Percentiles rank a stretch among this genome's conserved stretches.
phyloP scores from a whole-genome alignment of 2,888 invertebrate species.

The Ochropacha duplaris region DNA sequence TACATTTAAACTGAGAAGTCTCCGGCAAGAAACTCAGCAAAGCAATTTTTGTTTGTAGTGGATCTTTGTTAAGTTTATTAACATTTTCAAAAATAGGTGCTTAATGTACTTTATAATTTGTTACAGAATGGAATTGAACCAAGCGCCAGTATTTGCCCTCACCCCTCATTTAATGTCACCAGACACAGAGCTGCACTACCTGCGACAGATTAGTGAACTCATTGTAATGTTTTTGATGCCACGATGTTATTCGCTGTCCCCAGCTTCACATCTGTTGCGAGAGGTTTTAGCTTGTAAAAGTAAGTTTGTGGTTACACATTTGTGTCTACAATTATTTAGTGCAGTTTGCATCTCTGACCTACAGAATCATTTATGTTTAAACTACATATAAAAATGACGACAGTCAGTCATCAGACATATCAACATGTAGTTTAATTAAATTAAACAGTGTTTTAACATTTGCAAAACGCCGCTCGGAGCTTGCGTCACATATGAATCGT shows the following conservation, averaged over 20 bases:
- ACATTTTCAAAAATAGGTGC: not conserved
- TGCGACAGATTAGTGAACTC: slow-evolving; percentile 91
- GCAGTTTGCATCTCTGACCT: too few species aligned
- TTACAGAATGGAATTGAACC: slow-evolving; percentile 84
- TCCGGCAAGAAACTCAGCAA: too few species aligned
- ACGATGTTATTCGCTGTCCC: slow-evolving; percentile 89
- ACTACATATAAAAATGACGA: too few species aligned
- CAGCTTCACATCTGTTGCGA: slow-evolving; percentile 90
- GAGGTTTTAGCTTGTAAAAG: slow-evolving; percentile 94
- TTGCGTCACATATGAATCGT: too few species aligned
- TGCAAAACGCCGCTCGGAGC: too few species aligned
- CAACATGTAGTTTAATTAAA: too few species aligned
- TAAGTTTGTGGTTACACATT: slow-evolving; percentile 64
- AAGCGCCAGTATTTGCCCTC: slow-evolving; percentile 87
- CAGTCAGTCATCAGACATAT: too few species aligned
- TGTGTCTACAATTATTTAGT: not conserved
- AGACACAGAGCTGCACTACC: slow-evolving; percentile 90
- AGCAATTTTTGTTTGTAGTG: too few species aligned
- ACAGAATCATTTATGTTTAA: too few species aligned
- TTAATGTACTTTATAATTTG: slow-evolving; percentile 9
- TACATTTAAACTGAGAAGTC: too few species aligned
- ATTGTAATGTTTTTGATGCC: slow-evolving; percentile 92
- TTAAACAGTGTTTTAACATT: too few species aligned
- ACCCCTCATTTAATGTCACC: slow-evolving; percentile 88
- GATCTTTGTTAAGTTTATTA: too few species aligned